phyloP scores from a whole-genome alignment of 2,113 vertebrate genomes.

The Hypocryptadius cinnamomeus region DNA sequence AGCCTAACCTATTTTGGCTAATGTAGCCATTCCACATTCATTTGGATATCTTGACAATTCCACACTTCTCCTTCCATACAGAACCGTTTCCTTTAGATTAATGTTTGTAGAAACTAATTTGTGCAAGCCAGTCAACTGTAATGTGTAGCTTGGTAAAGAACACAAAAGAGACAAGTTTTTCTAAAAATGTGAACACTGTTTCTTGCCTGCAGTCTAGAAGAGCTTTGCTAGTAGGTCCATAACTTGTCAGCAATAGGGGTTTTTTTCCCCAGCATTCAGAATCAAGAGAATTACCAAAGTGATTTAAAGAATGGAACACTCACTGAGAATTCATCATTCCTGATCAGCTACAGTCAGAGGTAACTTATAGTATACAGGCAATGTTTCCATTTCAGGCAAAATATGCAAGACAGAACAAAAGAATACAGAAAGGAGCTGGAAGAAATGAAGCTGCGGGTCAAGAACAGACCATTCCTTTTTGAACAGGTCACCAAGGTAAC shows the following conservation, averaged over 20 bases:
- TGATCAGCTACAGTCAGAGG: not conserved
- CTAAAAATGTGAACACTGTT: not conserved
- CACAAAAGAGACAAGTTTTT: not conserved
- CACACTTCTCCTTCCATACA: not conserved
- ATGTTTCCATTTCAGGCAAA: constrained; percentile 73
- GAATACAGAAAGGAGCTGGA: constrained; percentile 86
- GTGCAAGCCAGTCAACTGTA: not conserved
- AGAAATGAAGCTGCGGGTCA: constrained; percentile 84
- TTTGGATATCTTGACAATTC: not conserved
- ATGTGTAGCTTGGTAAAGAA: not conserved
- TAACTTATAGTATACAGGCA: not conserved
- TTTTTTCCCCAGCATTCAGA: not conserved
- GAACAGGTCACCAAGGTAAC: constrained; percentile 84
- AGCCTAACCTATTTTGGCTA: not conserved
- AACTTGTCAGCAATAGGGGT: not conserved
- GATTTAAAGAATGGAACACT: not conserved
- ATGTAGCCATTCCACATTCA: not conserved
- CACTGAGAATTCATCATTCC: not conserved
- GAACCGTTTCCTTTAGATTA: not conserved
- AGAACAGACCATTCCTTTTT: constrained; percentile 84
- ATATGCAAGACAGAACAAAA: constrained; percentile 78
- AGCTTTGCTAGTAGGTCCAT: not conserved
- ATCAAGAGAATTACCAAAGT: not conserved
- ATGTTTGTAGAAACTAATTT: not conserved
- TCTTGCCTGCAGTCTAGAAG: not conserved